Evolutionary conservation across 2,797 vertebrate genomes (phyloP).

Genomic region (Acanthiza pusilla): DNA sequence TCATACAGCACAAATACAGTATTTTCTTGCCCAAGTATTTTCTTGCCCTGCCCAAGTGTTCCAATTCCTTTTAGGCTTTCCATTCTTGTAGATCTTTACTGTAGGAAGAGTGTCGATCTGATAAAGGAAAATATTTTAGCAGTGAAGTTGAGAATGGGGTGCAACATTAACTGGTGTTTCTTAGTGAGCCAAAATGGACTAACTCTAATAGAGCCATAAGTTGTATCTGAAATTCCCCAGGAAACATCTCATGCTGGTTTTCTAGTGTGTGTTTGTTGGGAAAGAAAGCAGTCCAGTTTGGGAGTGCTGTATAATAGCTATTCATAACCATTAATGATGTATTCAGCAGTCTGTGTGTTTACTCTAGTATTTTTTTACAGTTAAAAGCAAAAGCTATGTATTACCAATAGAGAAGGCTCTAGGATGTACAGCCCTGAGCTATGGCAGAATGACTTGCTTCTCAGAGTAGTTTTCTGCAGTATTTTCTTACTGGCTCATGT

Average conservation of each 20-base stretch:
- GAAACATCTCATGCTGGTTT: neutral
- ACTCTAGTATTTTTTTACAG: neutral
- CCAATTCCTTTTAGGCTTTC: neutral
- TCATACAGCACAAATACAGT: neutral
- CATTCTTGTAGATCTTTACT: neutral
- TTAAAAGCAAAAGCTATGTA: neutral
- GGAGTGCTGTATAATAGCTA: neutral
- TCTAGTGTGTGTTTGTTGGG: neutral
- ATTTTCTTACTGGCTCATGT: neutral
- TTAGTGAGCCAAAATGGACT: neutral
- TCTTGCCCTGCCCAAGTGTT: neutral
- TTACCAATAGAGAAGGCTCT: neutral
- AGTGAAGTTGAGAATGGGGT: neutral
- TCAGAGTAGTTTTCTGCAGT: neutral
- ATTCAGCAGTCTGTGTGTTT: neutral
- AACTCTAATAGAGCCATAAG: neutral
- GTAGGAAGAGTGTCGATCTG: neutral
- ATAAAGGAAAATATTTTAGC: neutral
- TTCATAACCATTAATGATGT: neutral
- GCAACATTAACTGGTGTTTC: neutral
- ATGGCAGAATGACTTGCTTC: neutral
- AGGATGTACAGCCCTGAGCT: neutral
- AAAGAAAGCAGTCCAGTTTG: neutral
- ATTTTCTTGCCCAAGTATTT: neutral
- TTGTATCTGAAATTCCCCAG: neutral